phyloP scores from a whole-genome alignment of 1,140 invertebrate species.

The Diploscapter pachys region DNA sequence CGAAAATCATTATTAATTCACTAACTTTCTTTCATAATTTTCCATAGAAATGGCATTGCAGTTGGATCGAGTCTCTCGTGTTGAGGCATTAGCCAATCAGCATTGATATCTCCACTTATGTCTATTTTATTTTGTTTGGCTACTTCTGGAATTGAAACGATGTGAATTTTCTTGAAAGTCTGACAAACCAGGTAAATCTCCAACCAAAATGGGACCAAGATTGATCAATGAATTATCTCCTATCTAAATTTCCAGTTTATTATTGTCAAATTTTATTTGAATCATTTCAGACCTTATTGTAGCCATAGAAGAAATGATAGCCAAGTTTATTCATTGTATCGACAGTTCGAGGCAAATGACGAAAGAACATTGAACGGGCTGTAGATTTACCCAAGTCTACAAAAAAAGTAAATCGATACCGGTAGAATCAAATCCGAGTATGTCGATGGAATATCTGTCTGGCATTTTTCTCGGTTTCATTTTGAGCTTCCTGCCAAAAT shows the following conservation, averaged over 20 bases:
- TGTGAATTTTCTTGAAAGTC: background rate
- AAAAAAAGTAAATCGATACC: background rate
- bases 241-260: constrained; percentile 23
- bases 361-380: constrained; percentile 43
- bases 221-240: constrained; percentile 54
- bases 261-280: no score
- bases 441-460: constrained; percentile 23
- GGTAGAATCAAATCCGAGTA: constrained; percentile 45
- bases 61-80: constrained; percentile 20
- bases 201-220: constrained; percentile 43
- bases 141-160: background rate
- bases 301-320: constrained; percentile 47
- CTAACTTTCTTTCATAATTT: constrained; percentile 31
- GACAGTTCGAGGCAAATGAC: constrained; percentile 52
- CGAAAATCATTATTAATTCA: background rate
- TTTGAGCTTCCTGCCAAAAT: constrained; percentile 18
- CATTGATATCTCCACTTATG: constrained; percentile 22
- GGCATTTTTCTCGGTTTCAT: background rate
- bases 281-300: constrained; percentile 41
- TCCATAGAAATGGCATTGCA: constrained; percentile 20
- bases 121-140: constrained; percentile 22
- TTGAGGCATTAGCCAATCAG: constrained; percentile 22
- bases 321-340: constrained; percentile 46
- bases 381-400: constrained; percentile 12
- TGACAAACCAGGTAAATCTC: constrained; percentile 21